A percentile compares a stretch with the other conserved stretches of the same genome.
phyloP scores from a whole-genome alignment of 2,113 vertebrate genomes.

The Hypocryptadius cinnamomeus region DNA sequence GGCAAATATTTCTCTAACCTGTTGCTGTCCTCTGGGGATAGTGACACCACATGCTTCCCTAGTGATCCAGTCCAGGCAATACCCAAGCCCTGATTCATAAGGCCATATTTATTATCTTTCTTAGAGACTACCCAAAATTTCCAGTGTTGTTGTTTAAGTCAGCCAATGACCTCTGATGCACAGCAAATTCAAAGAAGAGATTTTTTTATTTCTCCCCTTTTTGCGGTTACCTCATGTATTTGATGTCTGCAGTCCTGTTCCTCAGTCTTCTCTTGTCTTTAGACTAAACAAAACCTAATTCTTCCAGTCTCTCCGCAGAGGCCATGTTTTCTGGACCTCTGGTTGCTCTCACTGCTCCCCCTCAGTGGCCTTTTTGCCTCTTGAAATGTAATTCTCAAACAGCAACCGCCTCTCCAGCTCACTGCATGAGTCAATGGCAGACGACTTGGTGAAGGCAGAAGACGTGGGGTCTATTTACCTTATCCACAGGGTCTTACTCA shows the following conservation, averaged over 20 bases:
- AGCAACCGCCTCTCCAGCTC: neutral
- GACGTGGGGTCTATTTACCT: neutral
- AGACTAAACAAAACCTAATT: conserved; percentile 56
- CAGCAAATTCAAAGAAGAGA: neutral
- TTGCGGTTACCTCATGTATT: conserved; percentile 18
- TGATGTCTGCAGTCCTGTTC: neutral
- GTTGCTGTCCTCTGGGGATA: neutral
- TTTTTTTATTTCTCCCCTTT: neutral
- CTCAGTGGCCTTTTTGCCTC: neutral
- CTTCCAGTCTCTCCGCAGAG: neutral
- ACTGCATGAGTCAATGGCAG: neutral
- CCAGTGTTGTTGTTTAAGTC: conserved; percentile 16
- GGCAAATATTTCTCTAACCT: conserved; percentile 57
- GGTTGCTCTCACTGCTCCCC: neutral
- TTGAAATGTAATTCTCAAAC: neutral
- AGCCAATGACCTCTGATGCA: neutral
- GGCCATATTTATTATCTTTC: conserved; percentile 24
- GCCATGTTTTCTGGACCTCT: neutral
- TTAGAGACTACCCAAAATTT: neutral
- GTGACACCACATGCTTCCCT: neutral
- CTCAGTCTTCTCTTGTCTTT: neutral
- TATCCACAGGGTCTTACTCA: neutral
- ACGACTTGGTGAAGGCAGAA: neutral
- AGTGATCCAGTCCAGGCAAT: neutral
- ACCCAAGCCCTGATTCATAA: neutral